Percentiles rank a stretch among this genome's conserved stretches.
Evolutionary conservation across 2,113 vertebrate genomes (phyloP).

Genomic region (Neotoma lepida): DNA sequence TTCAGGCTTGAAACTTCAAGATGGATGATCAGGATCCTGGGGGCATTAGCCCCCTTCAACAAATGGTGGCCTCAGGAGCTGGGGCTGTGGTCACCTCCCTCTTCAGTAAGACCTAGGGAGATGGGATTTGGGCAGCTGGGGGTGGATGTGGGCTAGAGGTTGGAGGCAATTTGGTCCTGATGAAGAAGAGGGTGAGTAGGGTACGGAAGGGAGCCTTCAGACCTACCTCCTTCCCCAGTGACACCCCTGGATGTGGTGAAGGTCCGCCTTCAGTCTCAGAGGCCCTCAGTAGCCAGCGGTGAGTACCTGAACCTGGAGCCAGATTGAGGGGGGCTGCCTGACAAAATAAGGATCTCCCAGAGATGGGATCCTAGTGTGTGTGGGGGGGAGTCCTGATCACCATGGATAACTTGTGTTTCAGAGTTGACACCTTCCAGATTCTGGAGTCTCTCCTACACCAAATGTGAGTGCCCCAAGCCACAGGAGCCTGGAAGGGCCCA

Average conservation of each 20-base stretch:
- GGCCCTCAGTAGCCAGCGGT: slow-evolving; percentile 90
- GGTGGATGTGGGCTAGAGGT: slow-evolving; percentile 76
- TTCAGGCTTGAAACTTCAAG: slow-evolving; percentile 82
- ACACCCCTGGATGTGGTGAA: slow-evolving; percentile 97
- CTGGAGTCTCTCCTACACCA: slow-evolving; percentile 88
- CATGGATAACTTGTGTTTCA: slow-evolving; percentile 83
- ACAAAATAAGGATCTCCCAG: neutral
- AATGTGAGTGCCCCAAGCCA: slow-evolving; percentile 89
- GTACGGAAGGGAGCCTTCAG: neutral
- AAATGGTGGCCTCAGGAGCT: slow-evolving; percentile 95
- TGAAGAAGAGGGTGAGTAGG: too few species aligned
- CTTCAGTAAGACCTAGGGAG: slow-evolving; percentile 89
- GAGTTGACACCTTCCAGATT: slow-evolving; percentile 83
- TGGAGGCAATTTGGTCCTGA: neutral
- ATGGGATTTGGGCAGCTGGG: neutral
- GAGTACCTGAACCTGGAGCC: neutral
- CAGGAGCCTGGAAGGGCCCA: neutral
- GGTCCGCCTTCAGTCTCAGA: slow-evolving; percentile 95
- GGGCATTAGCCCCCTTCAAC: slow-evolving; percentile 93
- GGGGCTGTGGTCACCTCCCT: slow-evolving; percentile 95
- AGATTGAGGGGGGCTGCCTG: neutral
- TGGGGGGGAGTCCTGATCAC: neutral
- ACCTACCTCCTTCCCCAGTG: slow-evolving; percentile 83
- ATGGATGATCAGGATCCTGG: slow-evolving; percentile 88
- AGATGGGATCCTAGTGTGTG: neutral